These are phyloP conservation scores for Neogale vison DNA, from an alignment of 2,113 vertebrate species.

Conservation along the genomic window DNA sequence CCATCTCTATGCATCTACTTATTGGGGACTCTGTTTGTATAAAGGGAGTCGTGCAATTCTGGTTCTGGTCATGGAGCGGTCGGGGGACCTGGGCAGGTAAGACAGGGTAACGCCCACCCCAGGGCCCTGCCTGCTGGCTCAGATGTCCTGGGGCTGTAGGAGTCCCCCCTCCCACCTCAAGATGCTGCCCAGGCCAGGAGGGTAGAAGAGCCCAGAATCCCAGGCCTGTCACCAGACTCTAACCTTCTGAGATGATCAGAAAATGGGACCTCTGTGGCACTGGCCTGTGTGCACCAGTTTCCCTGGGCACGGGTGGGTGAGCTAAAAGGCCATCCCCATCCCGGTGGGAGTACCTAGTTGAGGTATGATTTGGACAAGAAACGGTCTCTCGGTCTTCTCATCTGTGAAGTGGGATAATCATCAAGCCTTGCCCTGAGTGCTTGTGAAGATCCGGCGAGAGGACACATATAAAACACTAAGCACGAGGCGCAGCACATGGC, in stretches of 20 bases:
- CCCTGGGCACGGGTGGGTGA: not conserved
- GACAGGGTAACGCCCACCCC: not conserved
- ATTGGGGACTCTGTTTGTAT: not conserved
- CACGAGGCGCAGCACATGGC: not conserved
- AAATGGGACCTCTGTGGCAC: not conserved
- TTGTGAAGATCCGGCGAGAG: no score
- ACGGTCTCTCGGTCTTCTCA: not conserved
- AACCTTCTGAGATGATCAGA: not conserved
- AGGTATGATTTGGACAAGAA: not conserved
- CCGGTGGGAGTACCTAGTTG: not conserved
- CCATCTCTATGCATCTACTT: not conserved
- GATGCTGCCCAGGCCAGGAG: not conserved
- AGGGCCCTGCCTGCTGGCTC: not conserved
- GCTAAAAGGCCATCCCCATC: not conserved
- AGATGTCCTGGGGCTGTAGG: no score
- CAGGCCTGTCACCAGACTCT: not conserved
- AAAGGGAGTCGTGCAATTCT: not conserved
- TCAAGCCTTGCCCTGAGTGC: not conserved
- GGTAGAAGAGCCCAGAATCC: not conserved
- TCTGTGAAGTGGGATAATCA: not conserved
- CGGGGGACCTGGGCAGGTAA: not conserved
- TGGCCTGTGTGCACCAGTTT: not conserved
- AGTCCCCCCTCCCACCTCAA: not conserved
- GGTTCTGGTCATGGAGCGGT: not conserved
- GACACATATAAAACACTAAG: not conserved